phyloP scores from a whole-genome alignment of 2,888 invertebrate species.

The Idaea straminata region DNA sequence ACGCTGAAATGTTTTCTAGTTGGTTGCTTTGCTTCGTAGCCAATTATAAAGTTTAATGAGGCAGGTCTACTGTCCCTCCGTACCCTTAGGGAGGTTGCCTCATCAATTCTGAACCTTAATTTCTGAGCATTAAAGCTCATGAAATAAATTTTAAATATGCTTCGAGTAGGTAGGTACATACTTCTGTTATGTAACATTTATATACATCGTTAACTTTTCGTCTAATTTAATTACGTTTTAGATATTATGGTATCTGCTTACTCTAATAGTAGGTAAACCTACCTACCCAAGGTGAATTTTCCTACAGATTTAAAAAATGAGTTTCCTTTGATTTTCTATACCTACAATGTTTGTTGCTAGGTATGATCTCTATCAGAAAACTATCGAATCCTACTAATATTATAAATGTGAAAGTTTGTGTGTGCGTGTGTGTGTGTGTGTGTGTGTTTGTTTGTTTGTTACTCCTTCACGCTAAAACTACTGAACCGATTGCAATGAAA shows the following conservation, averaged over 20 bases:
- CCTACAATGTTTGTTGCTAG: too few relatives aligned
- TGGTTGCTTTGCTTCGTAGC: constrained; percentile 34
- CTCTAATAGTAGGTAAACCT: too few relatives aligned
- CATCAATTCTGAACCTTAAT: constrained; percentile 5
- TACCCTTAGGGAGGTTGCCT: constrained; percentile 5
- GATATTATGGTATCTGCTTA: neutral
- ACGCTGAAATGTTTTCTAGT: constrained; percentile 41
- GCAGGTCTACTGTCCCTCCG: constrained; percentile 20
- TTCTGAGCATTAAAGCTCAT: constrained; percentile 6
- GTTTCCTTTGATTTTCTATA: too few relatives aligned
- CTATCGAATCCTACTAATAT: too few relatives aligned
- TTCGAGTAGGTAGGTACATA: neutral
- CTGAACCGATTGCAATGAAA: too few relatives aligned
- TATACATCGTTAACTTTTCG: constrained; percentile 1
- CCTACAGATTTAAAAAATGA: too few relatives aligned
- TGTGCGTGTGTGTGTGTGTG: too few relatives aligned
- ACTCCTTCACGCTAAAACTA: too few relatives aligned
- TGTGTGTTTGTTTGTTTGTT: too few relatives aligned
- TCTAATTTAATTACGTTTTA: neutral
- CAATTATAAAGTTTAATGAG: constrained; percentile 58
- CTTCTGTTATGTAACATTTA: neutral
- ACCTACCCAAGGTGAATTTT: too few relatives aligned
- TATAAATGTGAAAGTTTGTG: too few relatives aligned
- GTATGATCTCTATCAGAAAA: too few relatives aligned
- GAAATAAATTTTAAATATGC: constrained; percentile 17